Percentiles rank a stretch among this genome's conserved stretches.
These are phyloP conservation scores for Ara ararauna DNA, from an alignment of 2,797 vertebrate species.

Conservation along the genomic window DNA sequence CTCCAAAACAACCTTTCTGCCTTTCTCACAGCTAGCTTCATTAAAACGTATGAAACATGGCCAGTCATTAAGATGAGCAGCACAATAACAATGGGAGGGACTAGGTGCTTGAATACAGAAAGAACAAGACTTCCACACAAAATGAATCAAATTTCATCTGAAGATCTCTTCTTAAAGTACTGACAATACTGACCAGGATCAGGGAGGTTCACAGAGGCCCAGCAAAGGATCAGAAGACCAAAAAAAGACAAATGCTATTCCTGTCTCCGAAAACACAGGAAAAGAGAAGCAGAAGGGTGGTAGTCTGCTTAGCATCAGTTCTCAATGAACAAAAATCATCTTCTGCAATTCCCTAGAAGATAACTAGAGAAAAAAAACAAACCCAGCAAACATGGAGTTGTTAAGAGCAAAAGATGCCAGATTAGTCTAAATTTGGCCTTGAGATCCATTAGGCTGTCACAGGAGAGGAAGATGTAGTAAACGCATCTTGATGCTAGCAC, in stretches of 20 bases:
- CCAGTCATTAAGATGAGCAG: background rate
- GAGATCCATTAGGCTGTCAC: background rate
- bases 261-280: background rate
- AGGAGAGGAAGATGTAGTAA: background rate
- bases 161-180: background rate
- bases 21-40: background rate
- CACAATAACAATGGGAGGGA: background rate
- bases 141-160: background rate
- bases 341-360: constrained; percentile 13
- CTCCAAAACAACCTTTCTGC: background rate
- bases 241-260: constrained; percentile 8
- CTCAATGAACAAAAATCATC: background rate
- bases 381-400: background rate
- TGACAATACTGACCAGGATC: background rate
- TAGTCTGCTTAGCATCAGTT: background rate
- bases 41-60: background rate
- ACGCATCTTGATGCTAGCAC: background rate
- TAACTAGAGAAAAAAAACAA: background rate
- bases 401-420: background rate
- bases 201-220: background rate
- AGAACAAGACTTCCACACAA: background rate
- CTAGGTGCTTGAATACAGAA: constrained; percentile 12
- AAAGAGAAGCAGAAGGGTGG: background rate
- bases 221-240: background rate
- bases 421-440: background rate